These are phyloP conservation scores for Trochalopteron elliotii DNA, from an alignment of 2,113 vertebrate genomes.

Conservation along the genomic window DNA sequence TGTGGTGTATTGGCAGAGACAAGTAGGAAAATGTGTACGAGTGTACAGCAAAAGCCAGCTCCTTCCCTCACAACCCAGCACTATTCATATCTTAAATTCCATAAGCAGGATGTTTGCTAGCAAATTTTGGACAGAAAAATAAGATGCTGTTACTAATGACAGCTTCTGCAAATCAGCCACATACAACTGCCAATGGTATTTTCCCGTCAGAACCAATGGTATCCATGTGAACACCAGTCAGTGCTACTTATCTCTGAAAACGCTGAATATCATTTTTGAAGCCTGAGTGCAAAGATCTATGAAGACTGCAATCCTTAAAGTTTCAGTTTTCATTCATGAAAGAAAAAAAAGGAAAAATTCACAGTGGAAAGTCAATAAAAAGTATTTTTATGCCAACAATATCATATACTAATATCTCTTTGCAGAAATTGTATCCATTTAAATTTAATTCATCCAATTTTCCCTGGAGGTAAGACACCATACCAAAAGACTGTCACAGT, in stretches of 20 bases:
- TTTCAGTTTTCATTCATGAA: not conserved
- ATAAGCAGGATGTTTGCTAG: not conserved
- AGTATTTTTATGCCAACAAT: not conserved
- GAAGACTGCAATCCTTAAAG: not conserved
- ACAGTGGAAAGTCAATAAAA: not conserved
- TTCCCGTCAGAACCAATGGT: not conserved
- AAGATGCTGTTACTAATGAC: not conserved
- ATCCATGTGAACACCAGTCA: not conserved
- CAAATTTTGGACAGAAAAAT: not conserved
- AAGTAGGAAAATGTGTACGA: not conserved
- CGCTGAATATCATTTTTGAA: not conserved
- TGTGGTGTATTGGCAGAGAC: conserved; percentile 19
- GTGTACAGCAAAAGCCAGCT: not conserved
- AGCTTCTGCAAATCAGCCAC: not conserved
- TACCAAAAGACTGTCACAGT: not conserved
- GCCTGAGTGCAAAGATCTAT: not conserved
- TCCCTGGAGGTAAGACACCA: not conserved
- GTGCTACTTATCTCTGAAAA: not conserved
- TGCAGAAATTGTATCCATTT: not conserved
- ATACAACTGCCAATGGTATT: not conserved
- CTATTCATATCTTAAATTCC: not conserved
- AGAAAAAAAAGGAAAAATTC: not conserved
- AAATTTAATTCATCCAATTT: not conserved
- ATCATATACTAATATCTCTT: not conserved
- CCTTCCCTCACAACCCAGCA: not conserved